Percentiles rank a stretch among this genome's conserved stretches.
phyloP scores from a whole-genome alignment of 2,113 vertebrate genomes.

The Rhabdomys dilectus region DNA sequence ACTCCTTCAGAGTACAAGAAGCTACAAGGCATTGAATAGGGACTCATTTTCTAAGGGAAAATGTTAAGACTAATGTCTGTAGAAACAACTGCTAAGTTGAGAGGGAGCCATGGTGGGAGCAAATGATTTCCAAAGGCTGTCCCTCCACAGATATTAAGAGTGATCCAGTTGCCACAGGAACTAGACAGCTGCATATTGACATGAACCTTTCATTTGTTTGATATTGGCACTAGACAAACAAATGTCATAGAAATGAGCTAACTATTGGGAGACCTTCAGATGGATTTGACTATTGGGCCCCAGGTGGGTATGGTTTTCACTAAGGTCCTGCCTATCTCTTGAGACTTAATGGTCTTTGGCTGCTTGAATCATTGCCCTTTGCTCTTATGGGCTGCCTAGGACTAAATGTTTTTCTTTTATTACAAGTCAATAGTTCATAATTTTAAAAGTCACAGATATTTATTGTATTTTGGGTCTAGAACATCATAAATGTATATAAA shows the following conservation, averaged over 20 bases:
- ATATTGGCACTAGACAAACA: neutral
- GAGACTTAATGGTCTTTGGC: neutral
- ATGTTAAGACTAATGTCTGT: neutral
- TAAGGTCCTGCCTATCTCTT: neutral
- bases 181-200: neutral
- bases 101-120: neutral
- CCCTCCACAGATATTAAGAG: neutral
- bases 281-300: neutral
- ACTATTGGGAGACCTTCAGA: neutral
- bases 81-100: accelerated
- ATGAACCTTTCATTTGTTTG: neutral
- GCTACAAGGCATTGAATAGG: neutral
- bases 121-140: no score
- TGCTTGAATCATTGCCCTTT: neutral
- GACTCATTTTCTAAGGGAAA: neutral
- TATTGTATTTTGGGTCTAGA: neutral
- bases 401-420: neutral
- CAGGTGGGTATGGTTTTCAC: accelerated
- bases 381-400: neutral
- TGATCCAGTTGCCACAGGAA: no score
- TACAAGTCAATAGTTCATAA: neutral
- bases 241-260: accelerated
- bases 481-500: neutral
- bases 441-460: neutral
- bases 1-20: neutral